phyloP scores from a whole-genome alignment of 2,113 vertebrate species.

The Scomber colias region DNA sequence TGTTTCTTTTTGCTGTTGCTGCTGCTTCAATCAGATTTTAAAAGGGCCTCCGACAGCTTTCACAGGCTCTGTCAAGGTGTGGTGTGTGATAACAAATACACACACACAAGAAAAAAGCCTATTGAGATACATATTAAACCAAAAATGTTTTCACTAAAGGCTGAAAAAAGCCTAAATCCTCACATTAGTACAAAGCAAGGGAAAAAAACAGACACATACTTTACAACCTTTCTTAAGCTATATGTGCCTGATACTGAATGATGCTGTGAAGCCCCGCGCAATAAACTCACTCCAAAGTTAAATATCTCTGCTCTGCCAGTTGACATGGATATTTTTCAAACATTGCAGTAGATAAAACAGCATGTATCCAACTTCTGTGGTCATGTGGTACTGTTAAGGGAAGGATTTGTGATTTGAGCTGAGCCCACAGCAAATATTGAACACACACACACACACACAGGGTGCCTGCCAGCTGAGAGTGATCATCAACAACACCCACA shows the following conservation, averaged over 20 bases:
- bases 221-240: slow-evolving; percentile 2
- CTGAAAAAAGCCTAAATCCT: slow-evolving; percentile 17
- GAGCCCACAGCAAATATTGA: slow-evolving; percentile 60
- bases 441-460: slow-evolving; percentile 53
- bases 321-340: slow-evolving; percentile 45
- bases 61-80: slow-evolving; percentile 53
- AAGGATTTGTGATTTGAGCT: slow-evolving; percentile 59
- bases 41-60: slow-evolving; percentile 52
- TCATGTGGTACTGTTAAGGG: slow-evolving; percentile 23
- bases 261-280: slow-evolving; percentile 11
- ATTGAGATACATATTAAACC: slow-evolving; percentile 38
- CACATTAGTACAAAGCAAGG: slow-evolving; percentile 5
- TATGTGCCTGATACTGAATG: slow-evolving; percentile 28
- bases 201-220: too few relatives aligned
- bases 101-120: neutral
- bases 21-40: slow-evolving; percentile 47
- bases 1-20: slow-evolving; percentile 39
- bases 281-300: slow-evolving; percentile 35
- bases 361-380: slow-evolving; percentile 11
- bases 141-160: slow-evolving; percentile 48
- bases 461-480: slow-evolving; percentile 61
- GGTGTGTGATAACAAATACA: slow-evolving; percentile 31
- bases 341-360: slow-evolving; percentile 46
- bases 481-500: slow-evolving; percentile 67
- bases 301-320: slow-evolving; percentile 29